A percentile compares a stretch with the other conserved stretches of the same genome.
Evolutionary conservation across 2,888 invertebrate species (phyloP).

Genomic region (Criorhina ranunculi): DNA sequence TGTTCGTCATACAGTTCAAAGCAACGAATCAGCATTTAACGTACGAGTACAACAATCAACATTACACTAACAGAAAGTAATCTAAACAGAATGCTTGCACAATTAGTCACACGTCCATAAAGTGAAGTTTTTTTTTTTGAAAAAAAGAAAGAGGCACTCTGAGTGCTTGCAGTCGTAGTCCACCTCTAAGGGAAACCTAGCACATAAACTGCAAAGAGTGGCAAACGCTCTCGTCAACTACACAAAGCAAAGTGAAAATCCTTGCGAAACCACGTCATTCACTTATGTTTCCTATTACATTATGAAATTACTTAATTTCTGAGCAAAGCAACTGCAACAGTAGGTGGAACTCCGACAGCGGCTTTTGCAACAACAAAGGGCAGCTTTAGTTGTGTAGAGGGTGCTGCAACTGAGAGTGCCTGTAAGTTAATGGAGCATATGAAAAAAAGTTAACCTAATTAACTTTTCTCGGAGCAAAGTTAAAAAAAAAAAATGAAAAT

Average conservation of each 20-base stretch:
- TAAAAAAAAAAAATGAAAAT: constrained; percentile 11
- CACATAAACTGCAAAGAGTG: constrained; percentile 13
- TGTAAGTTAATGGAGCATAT: constrained; percentile 72
- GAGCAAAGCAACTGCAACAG: constrained; percentile 51
- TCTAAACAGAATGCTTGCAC: constrained; percentile 10
- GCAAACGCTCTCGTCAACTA: constrained; percentile 53
- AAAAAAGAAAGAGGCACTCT: constrained; percentile 25
- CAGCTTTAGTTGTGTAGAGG: constrained; percentile 27
- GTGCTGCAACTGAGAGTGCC: constrained; percentile 64
- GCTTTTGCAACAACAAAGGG: constrained; percentile 5
- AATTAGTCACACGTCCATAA: constrained; percentile 46
- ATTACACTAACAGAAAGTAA: not conserved
- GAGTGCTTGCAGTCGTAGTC: not conserved
- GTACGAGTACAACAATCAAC: not conserved
- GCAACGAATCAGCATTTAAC: not conserved
- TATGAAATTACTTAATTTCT: constrained; percentile 69
- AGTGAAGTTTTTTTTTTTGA: constrained; percentile 9
- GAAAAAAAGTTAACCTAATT: constrained; percentile 73
- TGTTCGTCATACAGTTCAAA: not conserved
- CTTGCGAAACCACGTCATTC: constrained; percentile 65
- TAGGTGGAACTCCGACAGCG: constrained; percentile 29
- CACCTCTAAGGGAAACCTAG: constrained; percentile 11
- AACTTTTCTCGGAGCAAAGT: constrained; percentile 59
- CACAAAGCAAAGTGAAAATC: constrained; percentile 61
- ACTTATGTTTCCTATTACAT: constrained; percentile 68